A percentile compares a stretch with the other conserved stretches of the same genome.
These are phyloP conservation scores for Polyploca ridens DNA, from an alignment of 2,888 invertebrate genomes.

Conservation along the genomic window DNA sequence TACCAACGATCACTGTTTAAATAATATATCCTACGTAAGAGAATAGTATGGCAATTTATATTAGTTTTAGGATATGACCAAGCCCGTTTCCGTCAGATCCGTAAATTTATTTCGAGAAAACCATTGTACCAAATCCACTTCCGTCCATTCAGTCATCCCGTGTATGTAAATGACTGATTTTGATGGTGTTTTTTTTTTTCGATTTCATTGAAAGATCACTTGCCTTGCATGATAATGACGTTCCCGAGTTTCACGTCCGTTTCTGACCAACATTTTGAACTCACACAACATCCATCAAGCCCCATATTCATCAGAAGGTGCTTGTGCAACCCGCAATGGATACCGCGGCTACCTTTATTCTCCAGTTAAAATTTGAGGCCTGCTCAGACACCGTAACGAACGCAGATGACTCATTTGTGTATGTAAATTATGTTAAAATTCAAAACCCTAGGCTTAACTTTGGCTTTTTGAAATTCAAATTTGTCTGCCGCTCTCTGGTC, in stretches of 20 bases:
- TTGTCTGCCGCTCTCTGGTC: slow-evolving; percentile 38
- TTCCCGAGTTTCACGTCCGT: slow-evolving; percentile 32
- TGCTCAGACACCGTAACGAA: slow-evolving; percentile 51
- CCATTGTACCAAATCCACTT: slow-evolving; percentile 69
- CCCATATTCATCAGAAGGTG: slow-evolving; percentile 10
- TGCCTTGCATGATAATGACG: slow-evolving; percentile 48
- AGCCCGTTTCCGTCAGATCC: slow-evolving; percentile 47
- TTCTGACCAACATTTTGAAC: slow-evolving; percentile 26
- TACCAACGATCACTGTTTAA: neutral
- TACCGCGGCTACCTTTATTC: slow-evolving; percentile 12
- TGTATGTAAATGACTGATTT: slow-evolving; percentile 48
- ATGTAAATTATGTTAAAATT: slow-evolving; percentile 62
- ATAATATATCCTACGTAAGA: neutral
- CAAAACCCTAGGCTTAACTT: slow-evolving; percentile 59
- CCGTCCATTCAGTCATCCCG: slow-evolving; percentile 73
- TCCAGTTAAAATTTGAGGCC: slow-evolving; percentile 14
- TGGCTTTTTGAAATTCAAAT: slow-evolving; percentile 54
- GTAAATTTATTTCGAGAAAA: slow-evolving; percentile 57
- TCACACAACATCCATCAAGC: slow-evolving; percentile 16
- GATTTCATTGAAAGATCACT: slow-evolving; percentile 57
- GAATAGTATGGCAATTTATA: neutral
- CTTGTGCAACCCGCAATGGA: slow-evolving; percentile 18
- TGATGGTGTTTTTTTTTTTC: slow-evolving; percentile 48
- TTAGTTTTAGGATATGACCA: slow-evolving; percentile 15
- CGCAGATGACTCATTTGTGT: slow-evolving; percentile 65